These are phyloP conservation scores for Acrocephalus kingi DNA, from an alignment of 2,113 vertebrate species.

Conservation along the genomic window DNA sequence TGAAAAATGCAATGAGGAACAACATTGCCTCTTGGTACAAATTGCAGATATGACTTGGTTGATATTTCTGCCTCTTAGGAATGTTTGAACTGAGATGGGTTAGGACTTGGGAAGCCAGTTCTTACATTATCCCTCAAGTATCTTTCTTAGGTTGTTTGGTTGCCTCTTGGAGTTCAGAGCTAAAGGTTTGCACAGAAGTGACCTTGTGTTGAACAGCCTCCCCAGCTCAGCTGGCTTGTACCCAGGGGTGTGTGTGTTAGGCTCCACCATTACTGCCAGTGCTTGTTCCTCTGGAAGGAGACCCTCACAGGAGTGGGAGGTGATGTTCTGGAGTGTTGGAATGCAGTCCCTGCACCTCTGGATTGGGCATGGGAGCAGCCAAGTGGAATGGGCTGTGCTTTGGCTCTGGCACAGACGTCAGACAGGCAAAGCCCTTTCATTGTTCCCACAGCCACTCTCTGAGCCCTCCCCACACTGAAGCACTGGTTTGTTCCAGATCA, in stretches of 20 bases:
- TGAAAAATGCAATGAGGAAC: not conserved
- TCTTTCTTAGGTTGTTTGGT: not conserved
- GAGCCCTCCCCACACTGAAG: not conserved
- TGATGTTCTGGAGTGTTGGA: not conserved
- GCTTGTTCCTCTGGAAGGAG: not conserved
- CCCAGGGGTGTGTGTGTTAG: not conserved
- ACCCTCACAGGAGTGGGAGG: not conserved
- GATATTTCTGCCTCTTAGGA: not conserved
- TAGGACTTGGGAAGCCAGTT: not conserved
- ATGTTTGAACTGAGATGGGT: not conserved
- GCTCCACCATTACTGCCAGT: not conserved
- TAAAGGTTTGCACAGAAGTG: not conserved
- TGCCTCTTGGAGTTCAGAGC: not conserved
- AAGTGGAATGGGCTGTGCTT: not conserved
- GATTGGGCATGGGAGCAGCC: not conserved
- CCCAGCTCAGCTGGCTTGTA: not conserved
- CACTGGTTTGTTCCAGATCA: not conserved
- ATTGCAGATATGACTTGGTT: not conserved
- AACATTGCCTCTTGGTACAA: not conserved
- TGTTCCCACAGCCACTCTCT: not conserved
- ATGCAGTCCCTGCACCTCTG: rapidly evolving
- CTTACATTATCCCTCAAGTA: not conserved
- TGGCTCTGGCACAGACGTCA: rapidly evolving
- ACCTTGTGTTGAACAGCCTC: not conserved
- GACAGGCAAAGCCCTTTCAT: not conserved